A percentile compares a stretch with the other conserved stretches of the same genome.
Conservation (phyloP, 2,113 vertebrate genomes). For the Osmerus mordax region DNA sequence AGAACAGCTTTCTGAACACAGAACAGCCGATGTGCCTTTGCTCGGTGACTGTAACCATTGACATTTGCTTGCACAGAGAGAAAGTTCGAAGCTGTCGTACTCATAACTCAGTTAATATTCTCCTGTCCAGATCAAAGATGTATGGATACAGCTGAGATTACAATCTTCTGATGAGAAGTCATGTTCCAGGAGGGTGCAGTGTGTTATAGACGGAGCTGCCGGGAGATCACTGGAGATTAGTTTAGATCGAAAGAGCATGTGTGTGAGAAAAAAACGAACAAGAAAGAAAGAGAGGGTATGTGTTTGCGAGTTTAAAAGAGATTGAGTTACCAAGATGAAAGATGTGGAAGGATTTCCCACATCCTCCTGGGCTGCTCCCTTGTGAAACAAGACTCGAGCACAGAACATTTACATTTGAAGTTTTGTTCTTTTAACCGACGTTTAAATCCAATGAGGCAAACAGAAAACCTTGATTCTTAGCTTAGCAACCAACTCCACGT, state of each 20-base stretch:
- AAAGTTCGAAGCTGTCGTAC: not conserved
- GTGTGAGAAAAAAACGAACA: not conserved
- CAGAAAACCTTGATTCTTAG: too few species aligned
- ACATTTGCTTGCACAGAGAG: not conserved
- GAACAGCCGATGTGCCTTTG: not conserved
- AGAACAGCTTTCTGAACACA: not conserved
- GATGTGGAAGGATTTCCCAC: too few species aligned
- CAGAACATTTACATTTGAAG: too few species aligned
- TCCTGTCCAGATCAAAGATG: too few species aligned
- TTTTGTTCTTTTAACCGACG: too few species aligned
- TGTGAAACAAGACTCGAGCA: too few species aligned
- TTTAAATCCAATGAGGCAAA: too few species aligned
- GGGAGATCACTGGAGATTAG: slow-evolving; percentile 9
- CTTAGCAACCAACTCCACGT: too few species aligned
- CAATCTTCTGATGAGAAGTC: not conserved
- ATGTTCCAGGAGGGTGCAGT: not conserved
- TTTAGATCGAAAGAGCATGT: slow-evolving; percentile 10
- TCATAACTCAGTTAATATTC: too few species aligned
- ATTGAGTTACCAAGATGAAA: not conserved
- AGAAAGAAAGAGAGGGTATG: too few species aligned
- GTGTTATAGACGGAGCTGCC: not conserved
- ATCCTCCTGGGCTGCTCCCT: too few species aligned
- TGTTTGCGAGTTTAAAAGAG: not conserved
- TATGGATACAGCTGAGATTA: slow-evolving; percentile 1
- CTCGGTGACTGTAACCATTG: not conserved